Conservation (phyloP, 2,113 vertebrate genomes). For the Abramis brama region DNA sequence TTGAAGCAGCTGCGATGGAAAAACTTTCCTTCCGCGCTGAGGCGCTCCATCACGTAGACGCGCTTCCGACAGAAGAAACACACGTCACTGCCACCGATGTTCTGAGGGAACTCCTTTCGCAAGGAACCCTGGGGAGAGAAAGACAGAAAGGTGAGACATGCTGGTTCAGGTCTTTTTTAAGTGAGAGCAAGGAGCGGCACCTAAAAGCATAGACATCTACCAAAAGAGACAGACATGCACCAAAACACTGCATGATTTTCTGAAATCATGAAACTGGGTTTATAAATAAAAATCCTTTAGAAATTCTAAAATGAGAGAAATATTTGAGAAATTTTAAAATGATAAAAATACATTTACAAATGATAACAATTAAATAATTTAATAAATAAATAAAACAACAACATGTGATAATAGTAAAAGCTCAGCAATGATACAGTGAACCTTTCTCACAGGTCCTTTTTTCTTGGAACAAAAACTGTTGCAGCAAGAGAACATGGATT, state of each 20-base stretch:
- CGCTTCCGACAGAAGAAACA: constrained; percentile 95
- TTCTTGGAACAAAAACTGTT: background rate
- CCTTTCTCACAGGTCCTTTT: background rate
- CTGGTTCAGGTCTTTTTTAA: background rate
- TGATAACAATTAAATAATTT: no score
- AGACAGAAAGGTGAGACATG: background rate
- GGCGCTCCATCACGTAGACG: constrained; percentile 96
- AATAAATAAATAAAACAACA: background rate
- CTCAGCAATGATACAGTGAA: background rate
- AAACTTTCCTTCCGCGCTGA: constrained; percentile 97
- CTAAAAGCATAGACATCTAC: background rate
- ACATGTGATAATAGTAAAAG: background rate
- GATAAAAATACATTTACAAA: background rate
- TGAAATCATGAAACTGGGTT: background rate
- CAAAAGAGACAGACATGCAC: background rate
- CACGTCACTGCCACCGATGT: constrained; percentile 94
- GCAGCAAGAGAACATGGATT: background rate
- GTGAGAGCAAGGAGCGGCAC: background rate
- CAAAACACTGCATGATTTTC: background rate
- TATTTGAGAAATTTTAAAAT: no score
- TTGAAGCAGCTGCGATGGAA: constrained; percentile 99
- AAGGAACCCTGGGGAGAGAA: constrained; percentile 83
- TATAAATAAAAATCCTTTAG: background rate
- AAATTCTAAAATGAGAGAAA: background rate
- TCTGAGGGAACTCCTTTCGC: constrained; percentile 94